A percentile compares a stretch with the other conserved stretches of the same genome.
These are phyloP conservation scores for Plagodis pulveraria DNA, from an alignment of 2,888 invertebrate species.

Conservation along the genomic window DNA sequence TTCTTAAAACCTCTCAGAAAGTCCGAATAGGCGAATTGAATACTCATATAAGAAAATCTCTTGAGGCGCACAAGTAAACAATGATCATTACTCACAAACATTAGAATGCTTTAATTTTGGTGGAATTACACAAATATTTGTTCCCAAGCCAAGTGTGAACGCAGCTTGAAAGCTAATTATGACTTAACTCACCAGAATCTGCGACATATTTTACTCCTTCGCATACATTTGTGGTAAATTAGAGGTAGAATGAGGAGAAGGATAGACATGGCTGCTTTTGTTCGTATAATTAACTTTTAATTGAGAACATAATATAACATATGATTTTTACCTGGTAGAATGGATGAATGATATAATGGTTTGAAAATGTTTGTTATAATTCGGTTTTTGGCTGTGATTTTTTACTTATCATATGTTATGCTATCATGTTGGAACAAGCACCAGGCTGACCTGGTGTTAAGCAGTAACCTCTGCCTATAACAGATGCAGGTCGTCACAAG, in stretches of 20 bases:
- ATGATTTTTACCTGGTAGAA: no score
- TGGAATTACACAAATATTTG: not conserved
- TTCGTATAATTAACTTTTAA: not conserved
- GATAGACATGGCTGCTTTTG: not conserved
- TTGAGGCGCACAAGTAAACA: not conserved
- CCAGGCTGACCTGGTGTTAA: no score
- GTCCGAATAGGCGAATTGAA: no score
- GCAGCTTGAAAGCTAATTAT: not conserved
- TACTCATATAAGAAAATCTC: no score
- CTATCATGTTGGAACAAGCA: no score
- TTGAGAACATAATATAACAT: not conserved
- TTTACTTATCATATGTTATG: no score
- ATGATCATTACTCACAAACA: not conserved
- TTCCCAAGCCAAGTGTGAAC: not conserved
- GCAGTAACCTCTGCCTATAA: no score
- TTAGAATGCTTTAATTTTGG: not conserved
- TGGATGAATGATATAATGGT: no score
- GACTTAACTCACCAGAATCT: not conserved
- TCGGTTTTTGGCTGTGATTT: no score
- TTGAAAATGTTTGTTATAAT: no score
- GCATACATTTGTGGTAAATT: not conserved
- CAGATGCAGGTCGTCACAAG: no score
- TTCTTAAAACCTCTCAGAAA: no score
- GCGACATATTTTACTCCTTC: constrained; percentile 1
- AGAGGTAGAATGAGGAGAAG: not conserved